Base-by-base conservation (phyloP, 2,888 invertebrate genomes). In the Aporophyla nigra region DNA sequence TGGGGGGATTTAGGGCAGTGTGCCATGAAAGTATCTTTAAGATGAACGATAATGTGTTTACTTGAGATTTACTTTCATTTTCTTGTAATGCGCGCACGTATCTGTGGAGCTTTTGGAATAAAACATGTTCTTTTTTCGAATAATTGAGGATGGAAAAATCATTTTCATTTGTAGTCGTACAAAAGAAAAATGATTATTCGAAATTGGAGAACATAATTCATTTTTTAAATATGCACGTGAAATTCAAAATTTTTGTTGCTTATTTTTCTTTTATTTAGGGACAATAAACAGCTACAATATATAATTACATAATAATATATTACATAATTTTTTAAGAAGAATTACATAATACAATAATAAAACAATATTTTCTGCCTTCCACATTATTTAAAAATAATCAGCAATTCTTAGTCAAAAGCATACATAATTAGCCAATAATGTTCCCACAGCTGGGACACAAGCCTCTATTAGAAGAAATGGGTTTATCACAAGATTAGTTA, bases 1-100 rank as follows among this genome's bases (percentile, higher is more conserved):
- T 72, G 85, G 87, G 85, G 84, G 88, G 88, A 93, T 88, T 87
- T 91, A 84, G 94, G 94, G 84, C 91, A 94, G 91, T 93, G 85
- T 92, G 93, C 67, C 93, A 89, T 70, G 84, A 84, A 84, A 84
- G 84, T 80, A 71, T 80, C 59, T 63, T 49, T 63, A 40, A 76
- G 84, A 86, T 86, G 76, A 74, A 65, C 84, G 73, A 73, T 78
- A 73, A 76, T 71, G 40, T 54, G 65, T 84, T 83, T 74, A 84
- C 84, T 74, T 74, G 27, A 66, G 59, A 72, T 66, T 86, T 72
- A 86, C 86, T 84, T 86, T 84, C 84, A 72, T 80, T 80, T 76
- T 74, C 70, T 84, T 56, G 74, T 14, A 61, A 14, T 40, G 56
- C 24, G 14, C 62, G 51, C 62, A 53, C 62, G 82, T 56, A 33